Evolutionary conservation across 2,888 invertebrate genomes (phyloP).

Genomic region (Unio pictorum): DNA sequence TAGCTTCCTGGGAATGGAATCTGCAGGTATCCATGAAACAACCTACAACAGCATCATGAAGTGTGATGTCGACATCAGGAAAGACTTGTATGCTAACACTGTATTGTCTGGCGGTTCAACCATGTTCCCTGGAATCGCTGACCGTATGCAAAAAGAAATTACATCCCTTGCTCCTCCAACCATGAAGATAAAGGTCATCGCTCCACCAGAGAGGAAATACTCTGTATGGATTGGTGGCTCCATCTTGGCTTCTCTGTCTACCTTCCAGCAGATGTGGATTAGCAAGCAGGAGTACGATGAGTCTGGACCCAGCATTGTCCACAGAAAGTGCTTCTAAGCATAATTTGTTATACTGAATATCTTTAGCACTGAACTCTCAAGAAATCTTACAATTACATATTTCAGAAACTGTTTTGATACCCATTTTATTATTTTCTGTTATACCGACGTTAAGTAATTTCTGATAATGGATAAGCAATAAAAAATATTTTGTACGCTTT

Average conservation of each 20-base stretch:
- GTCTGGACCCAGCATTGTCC: conserved; percentile 75
- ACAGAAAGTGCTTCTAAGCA: conserved; percentile 48
- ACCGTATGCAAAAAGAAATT: conserved; percentile 98
- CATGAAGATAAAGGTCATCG: conserved; percentile 83
- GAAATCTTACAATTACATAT: no score
- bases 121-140: conserved; percentile 97
- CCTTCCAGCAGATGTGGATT: conserved; percentile 63
- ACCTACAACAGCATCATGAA: conserved; percentile 22
- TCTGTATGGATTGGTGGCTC: conserved; percentile 99
- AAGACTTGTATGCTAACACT: conserved; percentile 68
- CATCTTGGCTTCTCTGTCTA: conserved; percentile 85
- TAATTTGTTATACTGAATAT: conserved; percentile 82
- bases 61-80: conserved; percentile 60
- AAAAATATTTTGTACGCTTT: no score
- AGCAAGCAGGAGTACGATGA: conserved; percentile 57
- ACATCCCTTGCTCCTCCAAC: conserved; percentile 82
- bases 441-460: no score
- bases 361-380: conserved; percentile 91
- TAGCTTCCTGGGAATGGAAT: conserved; percentile 58
- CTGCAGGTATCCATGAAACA: conserved; percentile 32
- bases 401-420: no score
- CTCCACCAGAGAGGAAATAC: conserved; percentile 96
- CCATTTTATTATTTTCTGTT: no score
- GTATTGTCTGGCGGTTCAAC: conserved; percentile 93
- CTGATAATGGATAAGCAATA: no score